Evolutionary conservation across 2,797 vertebrate genomes (phyloP).

Genomic region (Phrynocephalus forsythii): DNA sequence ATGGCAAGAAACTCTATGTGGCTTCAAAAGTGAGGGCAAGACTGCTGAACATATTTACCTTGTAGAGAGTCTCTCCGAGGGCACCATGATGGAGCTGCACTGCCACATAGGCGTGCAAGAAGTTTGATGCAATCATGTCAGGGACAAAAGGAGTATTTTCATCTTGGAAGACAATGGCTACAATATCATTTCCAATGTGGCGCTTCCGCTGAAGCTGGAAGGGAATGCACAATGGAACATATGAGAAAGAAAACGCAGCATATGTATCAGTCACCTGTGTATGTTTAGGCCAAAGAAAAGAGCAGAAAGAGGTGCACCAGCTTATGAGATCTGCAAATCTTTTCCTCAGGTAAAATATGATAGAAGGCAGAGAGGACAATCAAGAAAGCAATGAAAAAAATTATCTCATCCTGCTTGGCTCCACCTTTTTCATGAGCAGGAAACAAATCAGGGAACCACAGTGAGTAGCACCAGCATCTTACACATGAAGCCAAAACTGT

Average conservation of each 20-base stretch:
- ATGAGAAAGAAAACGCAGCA: not conserved
- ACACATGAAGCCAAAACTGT: not conserved
- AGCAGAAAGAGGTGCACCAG: no score
- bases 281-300: no score
- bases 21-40: not conserved
- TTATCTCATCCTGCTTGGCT: not conserved
- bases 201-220: conserved; percentile 90
- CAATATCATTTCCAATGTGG: conserved; percentile 94
- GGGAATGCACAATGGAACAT: conserved; percentile 10
- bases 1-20: not conserved
- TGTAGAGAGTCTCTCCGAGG: conserved; percentile 72
- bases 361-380: not conserved
- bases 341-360: not conserved
- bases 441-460: not conserved
- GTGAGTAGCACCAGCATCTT: not conserved
- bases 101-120: conserved; percentile 90
- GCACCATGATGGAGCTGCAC: conserved; percentile 74
- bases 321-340: not conserved
- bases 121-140: conserved; percentile 91
- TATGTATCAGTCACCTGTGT: no score
- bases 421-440: not conserved
- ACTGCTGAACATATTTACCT: conserved; percentile 59
- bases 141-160: conserved; percentile 87
- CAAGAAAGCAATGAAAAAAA: no score
- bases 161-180: conserved; percentile 92